A percentile compares a stretch with the other conserved stretches of the same genome.
phyloP scores from a whole-genome alignment of 2,888 invertebrate species.

The Leucozona laternaria region DNA sequence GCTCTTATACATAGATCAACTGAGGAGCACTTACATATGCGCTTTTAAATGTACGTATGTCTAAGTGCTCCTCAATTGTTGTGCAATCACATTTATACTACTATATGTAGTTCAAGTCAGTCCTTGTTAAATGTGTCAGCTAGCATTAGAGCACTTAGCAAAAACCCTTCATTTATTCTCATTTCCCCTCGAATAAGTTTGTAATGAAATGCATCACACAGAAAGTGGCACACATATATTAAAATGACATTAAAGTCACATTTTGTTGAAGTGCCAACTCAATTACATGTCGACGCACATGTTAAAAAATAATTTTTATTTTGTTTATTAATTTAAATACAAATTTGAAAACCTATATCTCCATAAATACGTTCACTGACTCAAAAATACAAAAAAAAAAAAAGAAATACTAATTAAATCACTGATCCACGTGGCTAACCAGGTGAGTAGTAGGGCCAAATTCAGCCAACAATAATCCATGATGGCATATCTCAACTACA shows the following conservation, averaged over 20 bases:
- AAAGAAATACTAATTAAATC: conserved; percentile 26
- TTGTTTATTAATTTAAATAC: conserved; percentile 17
- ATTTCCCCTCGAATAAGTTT: conserved; percentile 13
- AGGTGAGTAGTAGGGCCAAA: conserved; percentile 26
- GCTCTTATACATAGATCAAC: too few species aligned
- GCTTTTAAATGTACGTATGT: too few species aligned
- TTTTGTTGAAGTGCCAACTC: conserved; percentile 30
- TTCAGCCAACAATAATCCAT: conserved; percentile 7
- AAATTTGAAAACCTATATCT: conserved; percentile 8
- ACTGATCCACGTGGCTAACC: conserved; percentile 49
- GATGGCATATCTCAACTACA: neutral
- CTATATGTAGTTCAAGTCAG: neutral
- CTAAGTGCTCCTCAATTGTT: neutral
- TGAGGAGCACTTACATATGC: too few species aligned
- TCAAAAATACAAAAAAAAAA: conserved; percentile 7
- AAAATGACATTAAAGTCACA: conserved; percentile 20
- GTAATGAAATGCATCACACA: neutral
- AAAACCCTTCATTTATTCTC: conserved; percentile 4
- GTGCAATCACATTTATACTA: neutral
- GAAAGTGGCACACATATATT: conserved; percentile 6
- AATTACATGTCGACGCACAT: conserved; percentile 13
- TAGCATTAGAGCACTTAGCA: neutral
- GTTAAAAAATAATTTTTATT: conserved; percentile 9
- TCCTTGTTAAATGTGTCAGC: neutral
- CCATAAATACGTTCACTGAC: conserved; percentile 3